Evolutionary conservation across 2,797 vertebrate species (phyloP).

Genomic region (Characodon lateralis): DNA sequence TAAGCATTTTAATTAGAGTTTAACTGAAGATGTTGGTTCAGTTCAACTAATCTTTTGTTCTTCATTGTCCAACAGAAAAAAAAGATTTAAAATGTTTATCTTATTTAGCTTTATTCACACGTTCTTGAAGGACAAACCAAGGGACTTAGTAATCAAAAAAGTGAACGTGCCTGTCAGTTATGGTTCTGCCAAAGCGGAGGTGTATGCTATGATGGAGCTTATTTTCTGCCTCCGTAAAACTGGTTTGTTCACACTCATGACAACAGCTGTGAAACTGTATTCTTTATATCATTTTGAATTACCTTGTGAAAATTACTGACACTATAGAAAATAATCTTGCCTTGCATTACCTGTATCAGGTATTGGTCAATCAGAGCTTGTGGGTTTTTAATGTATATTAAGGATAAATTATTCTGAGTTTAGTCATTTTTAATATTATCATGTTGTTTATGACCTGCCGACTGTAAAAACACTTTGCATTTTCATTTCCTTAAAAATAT

Average conservation of each 20-base stretch:
- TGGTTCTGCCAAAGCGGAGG: not conserved
- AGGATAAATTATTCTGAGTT: not conserved
- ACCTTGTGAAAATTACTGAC: too few relatives aligned
- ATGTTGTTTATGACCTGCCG: not conserved
- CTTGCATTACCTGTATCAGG: not conserved
- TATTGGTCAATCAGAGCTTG: not conserved
- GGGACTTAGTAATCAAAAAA: not conserved
- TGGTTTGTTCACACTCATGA: not conserved
- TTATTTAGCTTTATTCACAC: too few relatives aligned
- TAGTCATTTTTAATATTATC: not conserved
- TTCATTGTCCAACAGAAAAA: too few relatives aligned
- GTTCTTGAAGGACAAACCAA: not conserved
- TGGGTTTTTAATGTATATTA: not conserved
- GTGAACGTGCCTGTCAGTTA: not conserved
- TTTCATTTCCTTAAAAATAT: not conserved
- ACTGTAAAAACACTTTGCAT: not conserved
- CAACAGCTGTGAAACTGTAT: not conserved
- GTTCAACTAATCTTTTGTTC: too few relatives aligned
- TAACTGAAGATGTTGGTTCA: too few relatives aligned
- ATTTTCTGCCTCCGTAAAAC: not conserved
- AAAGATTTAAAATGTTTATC: too few relatives aligned
- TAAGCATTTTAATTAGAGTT: too few relatives aligned
- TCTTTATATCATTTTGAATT: not conserved
- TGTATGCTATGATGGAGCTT: not conserved
- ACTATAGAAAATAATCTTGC: not conserved